Conservation (phyloP, 2,888 invertebrate species). For the Limnephilus marmoratus region DNA sequence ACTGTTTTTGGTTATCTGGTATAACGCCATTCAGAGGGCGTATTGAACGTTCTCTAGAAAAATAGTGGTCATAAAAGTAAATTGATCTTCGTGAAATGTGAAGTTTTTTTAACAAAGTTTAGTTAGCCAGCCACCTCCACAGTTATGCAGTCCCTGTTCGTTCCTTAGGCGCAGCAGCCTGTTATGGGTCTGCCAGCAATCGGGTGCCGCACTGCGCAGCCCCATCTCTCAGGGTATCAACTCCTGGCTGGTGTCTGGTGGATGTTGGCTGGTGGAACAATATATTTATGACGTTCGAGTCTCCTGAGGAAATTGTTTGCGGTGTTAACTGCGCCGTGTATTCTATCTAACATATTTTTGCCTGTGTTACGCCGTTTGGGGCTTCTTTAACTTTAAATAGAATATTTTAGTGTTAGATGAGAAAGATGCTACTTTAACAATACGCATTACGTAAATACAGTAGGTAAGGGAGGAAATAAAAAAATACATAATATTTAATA, state of each 20-base stretch:
- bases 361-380: background rate
- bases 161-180: background rate
- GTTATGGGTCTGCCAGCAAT: background rate
- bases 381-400: background rate
- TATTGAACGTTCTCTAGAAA: no score
- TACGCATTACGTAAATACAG: background rate
- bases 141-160: background rate
- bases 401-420: background rate
- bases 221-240: constrained; percentile 51
- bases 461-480: no score
- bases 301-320: constrained; percentile 61
- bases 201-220: constrained; percentile 36
- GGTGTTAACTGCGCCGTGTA: constrained; percentile 52
- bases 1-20: no score
- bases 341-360: background rate
- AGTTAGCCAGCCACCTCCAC: background rate
- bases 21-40: no score
- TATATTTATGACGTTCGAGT: constrained; percentile 61
- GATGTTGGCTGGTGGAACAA: constrained; percentile 22
- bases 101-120: background rate
- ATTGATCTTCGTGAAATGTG: no score
- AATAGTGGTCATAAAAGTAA: no score
- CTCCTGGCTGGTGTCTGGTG: constrained; percentile 10
- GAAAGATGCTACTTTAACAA: background rate
- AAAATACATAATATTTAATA: no score